Evolutionary conservation across 2,113 vertebrate species (phyloP).

Genomic region (Cebidichthys violaceus): DNA sequence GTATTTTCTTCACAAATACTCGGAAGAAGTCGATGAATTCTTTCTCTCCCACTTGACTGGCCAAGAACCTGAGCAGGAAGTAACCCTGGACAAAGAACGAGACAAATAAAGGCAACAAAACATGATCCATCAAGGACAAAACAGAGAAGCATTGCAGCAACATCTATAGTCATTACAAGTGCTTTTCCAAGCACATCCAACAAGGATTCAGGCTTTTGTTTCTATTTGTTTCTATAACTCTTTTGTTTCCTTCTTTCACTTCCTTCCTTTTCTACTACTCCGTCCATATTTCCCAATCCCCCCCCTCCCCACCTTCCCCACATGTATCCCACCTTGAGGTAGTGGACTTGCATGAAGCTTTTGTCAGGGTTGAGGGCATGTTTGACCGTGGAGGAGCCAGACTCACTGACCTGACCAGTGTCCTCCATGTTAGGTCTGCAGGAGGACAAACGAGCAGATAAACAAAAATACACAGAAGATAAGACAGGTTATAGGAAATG

Average conservation of each 20-base stretch:
- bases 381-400: constrained; percentile 91
- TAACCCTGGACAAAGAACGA: constrained; percentile 87
- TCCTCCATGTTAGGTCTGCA: constrained; percentile 92
- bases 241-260: constrained; percentile 6
- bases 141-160: not conserved
- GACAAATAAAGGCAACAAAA: constrained; percentile 22
- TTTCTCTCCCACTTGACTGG: constrained; percentile 85
- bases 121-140: constrained; percentile 7
- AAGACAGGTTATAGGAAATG: constrained; percentile 26
- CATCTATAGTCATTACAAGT: not conserved
- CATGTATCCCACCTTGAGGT: constrained; percentile 90
- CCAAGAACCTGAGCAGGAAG: constrained; percentile 91
- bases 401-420: constrained; percentile 89
- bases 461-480: constrained; percentile 14
- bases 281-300: not conserved
- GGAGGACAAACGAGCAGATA: constrained; percentile 36
- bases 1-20: constrained; percentile 88
- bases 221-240: not conserved
- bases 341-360: constrained; percentile 96
- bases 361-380: constrained; percentile 96
- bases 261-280: not conserved
- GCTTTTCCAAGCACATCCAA: not conserved
- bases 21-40: constrained; percentile 88
- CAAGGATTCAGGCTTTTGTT: not conserved
- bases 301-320: not conserved